phyloP scores from a whole-genome alignment of 2,113 vertebrate genomes.

The Nyctibius bracteatus region DNA sequence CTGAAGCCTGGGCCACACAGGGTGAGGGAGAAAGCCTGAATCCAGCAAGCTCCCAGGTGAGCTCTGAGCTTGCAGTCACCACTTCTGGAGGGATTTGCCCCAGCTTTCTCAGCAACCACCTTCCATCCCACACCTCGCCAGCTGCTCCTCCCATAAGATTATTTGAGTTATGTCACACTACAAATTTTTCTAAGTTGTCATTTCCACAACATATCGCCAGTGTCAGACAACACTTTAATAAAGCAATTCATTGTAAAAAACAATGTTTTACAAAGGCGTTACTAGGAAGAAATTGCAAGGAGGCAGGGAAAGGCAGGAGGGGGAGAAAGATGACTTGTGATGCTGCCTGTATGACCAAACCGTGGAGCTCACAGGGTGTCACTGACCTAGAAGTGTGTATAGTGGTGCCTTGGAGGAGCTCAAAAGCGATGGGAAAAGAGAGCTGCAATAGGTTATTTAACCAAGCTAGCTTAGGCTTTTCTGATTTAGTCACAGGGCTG shows the following conservation, averaged over 20 bases:
- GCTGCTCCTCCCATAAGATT: background rate
- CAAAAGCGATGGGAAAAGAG: background rate
- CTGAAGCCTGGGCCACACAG: background rate
- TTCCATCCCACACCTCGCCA: background rate
- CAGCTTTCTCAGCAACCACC: background rate
- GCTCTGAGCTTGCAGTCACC: background rate
- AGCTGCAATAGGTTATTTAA: background rate
- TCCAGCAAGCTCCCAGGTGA: background rate
- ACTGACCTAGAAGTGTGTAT: background rate
- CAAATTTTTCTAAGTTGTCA: background rate
- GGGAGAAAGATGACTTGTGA: background rate
- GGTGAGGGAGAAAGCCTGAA: background rate
- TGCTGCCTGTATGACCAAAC: background rate
- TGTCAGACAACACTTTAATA: background rate
- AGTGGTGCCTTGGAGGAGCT: background rate
- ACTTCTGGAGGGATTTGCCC: background rate
- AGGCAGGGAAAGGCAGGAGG: background rate
- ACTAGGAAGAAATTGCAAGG: background rate
- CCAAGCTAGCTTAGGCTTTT: background rate
- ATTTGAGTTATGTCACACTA: background rate
- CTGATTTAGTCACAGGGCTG: background rate
- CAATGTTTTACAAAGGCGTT: accelerated
- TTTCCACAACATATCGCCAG: background rate
- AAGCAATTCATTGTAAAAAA: background rate
- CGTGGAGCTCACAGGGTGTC: accelerated